phyloP scores from a whole-genome alignment of 92 coral and sea anemone species.

The Paragorgia papillata region DNA sequence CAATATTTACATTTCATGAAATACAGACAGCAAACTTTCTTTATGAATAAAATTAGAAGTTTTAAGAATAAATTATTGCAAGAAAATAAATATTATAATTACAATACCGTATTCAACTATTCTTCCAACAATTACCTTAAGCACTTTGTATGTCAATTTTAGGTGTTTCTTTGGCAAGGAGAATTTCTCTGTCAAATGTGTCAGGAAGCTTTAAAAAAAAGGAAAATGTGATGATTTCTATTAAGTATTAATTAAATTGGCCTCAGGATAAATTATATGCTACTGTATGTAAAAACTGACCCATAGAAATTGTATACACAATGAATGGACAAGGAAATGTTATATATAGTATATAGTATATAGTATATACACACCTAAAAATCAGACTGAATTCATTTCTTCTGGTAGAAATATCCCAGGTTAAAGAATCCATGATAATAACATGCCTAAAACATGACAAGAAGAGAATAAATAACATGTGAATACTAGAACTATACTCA shows the following conservation, averaged over 20 bases:
- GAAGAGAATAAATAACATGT: too few relatives aligned
- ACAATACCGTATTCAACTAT: background rate
- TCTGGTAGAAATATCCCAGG: constrained; percentile 67
- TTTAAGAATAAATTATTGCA: background rate
- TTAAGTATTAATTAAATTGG: background rate
- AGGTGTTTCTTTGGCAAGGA: constrained; percentile 12
- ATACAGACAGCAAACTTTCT: too few relatives aligned
- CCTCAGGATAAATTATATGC: background rate
- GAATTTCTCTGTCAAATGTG: background rate
- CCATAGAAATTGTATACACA: too few relatives aligned
- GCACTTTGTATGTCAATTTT: background rate
- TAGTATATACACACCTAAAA: constrained; percentile 4
- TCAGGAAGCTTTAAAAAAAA: constrained; percentile 6
- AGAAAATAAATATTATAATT: background rate
- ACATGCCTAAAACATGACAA: too few relatives aligned
- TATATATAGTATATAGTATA: too few relatives aligned
- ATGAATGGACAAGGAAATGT: too few relatives aligned
- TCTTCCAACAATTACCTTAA: constrained; percentile 1
- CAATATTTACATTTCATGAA: background rate
- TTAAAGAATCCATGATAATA: constrained; percentile 72
- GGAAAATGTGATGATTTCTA: background rate
- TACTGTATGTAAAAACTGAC: too few relatives aligned
- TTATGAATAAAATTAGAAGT: too few relatives aligned
- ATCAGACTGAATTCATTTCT: constrained; percentile 8
- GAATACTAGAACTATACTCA: too few relatives aligned